Percentiles rank a stretch among this genome's conserved stretches.
phyloP scores from a whole-genome alignment of 2,113 vertebrate species.

The Cololabis saira region DNA sequence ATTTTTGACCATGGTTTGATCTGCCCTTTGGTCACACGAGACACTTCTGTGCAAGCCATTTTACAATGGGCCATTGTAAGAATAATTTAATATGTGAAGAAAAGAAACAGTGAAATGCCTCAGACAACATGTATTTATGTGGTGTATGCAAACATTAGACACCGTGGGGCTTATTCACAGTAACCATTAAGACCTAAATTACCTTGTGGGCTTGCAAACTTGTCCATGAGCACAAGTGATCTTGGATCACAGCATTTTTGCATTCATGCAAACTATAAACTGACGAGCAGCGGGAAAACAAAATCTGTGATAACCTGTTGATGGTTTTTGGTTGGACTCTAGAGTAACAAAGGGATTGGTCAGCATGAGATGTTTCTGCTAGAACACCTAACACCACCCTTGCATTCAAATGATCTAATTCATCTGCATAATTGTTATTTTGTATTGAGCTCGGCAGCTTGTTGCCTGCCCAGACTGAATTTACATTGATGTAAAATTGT shows the following conservation, averaged over 20 bases:
- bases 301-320: conserved; percentile 7
- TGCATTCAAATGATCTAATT: conserved; percentile 40
- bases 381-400: conserved; percentile 12
- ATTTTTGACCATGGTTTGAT: conserved; percentile 20
- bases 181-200: conserved; percentile 9
- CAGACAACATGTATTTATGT: not conserved
- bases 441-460: conserved; percentile 2
- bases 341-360: not conserved
- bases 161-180: not conserved
- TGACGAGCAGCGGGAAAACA: not conserved
- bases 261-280: conserved; percentile 25
- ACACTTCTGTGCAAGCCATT: not conserved
- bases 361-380: not conserved
- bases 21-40: not conserved
- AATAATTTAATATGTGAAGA: conserved; percentile 13
- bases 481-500: conserved; percentile 75
- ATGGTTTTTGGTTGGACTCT: conserved; percentile 4
- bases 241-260: conserved; percentile 11
- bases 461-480: conserved; percentile 4
- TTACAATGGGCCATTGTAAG: conserved; percentile 18
- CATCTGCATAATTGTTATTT: not conserved
- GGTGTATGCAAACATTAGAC: not conserved
- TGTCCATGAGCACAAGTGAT: not conserved
- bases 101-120: not conserved
- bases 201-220: conserved; percentile 13